phyloP scores from a whole-genome alignment of 2,797 vertebrate species.

The Hyperoplus immaculatus region DNA sequence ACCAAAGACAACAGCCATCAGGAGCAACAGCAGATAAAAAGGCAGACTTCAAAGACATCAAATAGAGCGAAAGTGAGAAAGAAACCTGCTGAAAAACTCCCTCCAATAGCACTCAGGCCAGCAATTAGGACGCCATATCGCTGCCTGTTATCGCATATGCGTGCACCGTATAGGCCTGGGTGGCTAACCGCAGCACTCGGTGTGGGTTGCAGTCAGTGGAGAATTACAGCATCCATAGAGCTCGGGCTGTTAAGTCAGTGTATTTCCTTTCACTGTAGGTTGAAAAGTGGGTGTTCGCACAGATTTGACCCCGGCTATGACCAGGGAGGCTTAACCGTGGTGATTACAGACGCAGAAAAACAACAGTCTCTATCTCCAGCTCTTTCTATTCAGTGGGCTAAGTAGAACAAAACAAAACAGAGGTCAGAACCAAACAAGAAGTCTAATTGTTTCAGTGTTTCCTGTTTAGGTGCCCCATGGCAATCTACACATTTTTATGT shows the following conservation, averaged over 20 bases:
- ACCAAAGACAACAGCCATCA: conserved; percentile 87
- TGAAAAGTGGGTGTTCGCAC: conserved; percentile 83
- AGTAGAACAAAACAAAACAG: conserved; percentile 82
- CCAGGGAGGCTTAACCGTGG: conserved; percentile 71
- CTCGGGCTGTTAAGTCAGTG: conserved; percentile 57
- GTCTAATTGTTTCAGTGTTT: conserved; percentile 83
- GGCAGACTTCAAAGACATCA: conserved; percentile 84
- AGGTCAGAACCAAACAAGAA: conserved; percentile 85
- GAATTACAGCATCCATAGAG: conserved; percentile 67
- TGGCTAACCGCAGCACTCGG: conserved; percentile 74
- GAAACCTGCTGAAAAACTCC: conserved; percentile 84
- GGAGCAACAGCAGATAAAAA: conserved; percentile 86
- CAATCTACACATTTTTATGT: conserved; percentile 82
- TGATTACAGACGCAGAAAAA: conserved; percentile 78
- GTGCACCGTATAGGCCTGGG: conserved; percentile 62
- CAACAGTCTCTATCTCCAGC: conserved; percentile 72
- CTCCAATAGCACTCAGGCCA: conserved; percentile 80
- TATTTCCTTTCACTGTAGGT: conserved; percentile 80
- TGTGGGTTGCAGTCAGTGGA: conserved; percentile 80
- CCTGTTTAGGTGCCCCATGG: conserved; percentile 83
- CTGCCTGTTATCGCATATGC: conserved; percentile 71
- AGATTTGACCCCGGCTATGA: conserved; percentile 76
- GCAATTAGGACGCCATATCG: conserved; percentile 82
- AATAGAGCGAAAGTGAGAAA: conserved; percentile 84
- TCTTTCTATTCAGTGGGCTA: conserved; percentile 69